Evolutionary conservation across 2,113 vertebrate genomes (phyloP), one percentile per base, ranked within the genome.

Genomic region (Aphelocoma coerulescens): DNA sequence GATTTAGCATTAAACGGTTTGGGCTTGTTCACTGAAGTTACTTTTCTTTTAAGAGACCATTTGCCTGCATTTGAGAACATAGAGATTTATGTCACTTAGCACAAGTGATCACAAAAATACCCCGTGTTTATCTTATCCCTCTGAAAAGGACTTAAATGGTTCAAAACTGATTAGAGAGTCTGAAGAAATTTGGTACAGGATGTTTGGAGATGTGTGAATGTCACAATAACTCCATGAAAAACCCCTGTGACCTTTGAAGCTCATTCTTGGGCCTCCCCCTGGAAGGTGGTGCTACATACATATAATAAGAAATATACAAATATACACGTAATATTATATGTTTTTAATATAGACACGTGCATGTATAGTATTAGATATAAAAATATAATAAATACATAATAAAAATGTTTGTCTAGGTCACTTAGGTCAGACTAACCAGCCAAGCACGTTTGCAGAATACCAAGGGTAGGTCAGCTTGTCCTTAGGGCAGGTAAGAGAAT

Each of bases 321-420:
- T 4, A 3, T 3, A 35, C 10, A 20, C 7, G 10, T 5, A 16
- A 49, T 13, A 49, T 49, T 24, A 24, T 49, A 15, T 49, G 17
- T 37, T 35, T 37, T 44, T 63, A 33, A 23, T 19, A 19, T 18
- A 17, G 9, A 12, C 27, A 59, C 4, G 32, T 1, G 3, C 2
- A 10, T 0, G 0, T 2, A 13, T 20, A 4, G 2, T 3, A 54
- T 24, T 8, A 58, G 5, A 32, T 32, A n/a, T 10, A 15, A 33
- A 61, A 46, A 33, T 3, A 33, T 1, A 27, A 37, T 39, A 68
- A 4, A 3, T 16, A 21, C 2, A 7, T 8, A 37, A 72, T 28
- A 27, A 23, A 78, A 52, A 10, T 7, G 9, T 23, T 84, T 72
- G 1, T 27, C 26, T 32, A 15, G 6, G 66, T 61, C 18, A 35